Evolutionary conservation across 2,113 vertebrate genomes (phyloP), one percentile per base, ranked within the genome.

Genomic region (Hippoglossus stenolepis): DNA sequence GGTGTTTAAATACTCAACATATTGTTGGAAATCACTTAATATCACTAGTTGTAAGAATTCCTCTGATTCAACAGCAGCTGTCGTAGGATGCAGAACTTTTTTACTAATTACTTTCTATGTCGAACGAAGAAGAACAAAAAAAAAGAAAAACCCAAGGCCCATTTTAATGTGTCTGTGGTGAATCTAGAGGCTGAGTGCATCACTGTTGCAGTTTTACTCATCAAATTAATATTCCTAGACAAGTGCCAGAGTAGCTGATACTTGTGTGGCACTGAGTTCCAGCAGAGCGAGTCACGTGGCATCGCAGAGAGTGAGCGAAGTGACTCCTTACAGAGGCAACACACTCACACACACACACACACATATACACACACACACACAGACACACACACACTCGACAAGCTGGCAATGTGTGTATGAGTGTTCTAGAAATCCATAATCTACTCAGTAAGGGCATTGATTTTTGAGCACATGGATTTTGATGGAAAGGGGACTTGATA

Each of bases 371-470:
- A 82, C 11, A 40, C 38, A 40, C 9, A 40, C 10, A 57, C 28
- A 56, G 45, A 60, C 49, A 68, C 51, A 38, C 62, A 76, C 70
- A 82, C 76, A 89, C 75, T 79, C 58, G 11, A 82, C 65, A 31
- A 75, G 60, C 85, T 81, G 79, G 78, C 81, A 84, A 73, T 60
- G 76, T 71, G 80, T 80, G 70, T 79, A 72, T 79, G 88, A 89
- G 89, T 81, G 85, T 85, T 87, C 64, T 77, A 85, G 68, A 87
- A 83, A 89, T 91, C 88, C 88, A 92, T 91, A 91, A 90, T 83
- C 89, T 87, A 87, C 78, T 83, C 72, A 90, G 73, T 82, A 83
- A 84, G 75, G 84, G 82, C 79, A 90, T 89, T 85, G 89, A 86
- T 91, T 90, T 88, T 82, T 71, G 58, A 85, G 70, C 77, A 74